Base-by-base conservation (phyloP, 2,888 invertebrate genomes). In the Heliconius erato region DNA sequence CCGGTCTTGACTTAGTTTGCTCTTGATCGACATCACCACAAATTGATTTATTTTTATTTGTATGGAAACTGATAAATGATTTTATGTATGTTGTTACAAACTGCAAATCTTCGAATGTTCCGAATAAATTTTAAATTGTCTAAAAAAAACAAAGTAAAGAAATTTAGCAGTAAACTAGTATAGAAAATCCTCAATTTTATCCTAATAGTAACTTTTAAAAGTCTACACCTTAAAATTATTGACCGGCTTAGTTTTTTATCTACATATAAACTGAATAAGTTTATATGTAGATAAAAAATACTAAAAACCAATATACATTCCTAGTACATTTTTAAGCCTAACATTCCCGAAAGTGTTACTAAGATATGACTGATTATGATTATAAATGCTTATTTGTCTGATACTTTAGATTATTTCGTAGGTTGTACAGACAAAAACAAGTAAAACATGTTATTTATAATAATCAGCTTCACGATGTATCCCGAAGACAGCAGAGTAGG, bases 361-460 rank as follows among this genome's bases (percentile, higher is more conserved):
- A 6, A 19, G 54, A 14, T 44, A 14, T 54, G 14, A 19, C 16
- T 6, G 16, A 16, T 54, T 19, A 54, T 14, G 54, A 54, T 19
- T 54, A 35, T 23, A 23, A 65, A 65, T n/a, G 26, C 26, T 3
- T 12, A n/a, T 71, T 71, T 71, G 14, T 40, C 40, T 12, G 40
- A 71, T 40, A 71, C n/a, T n/a, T 23, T n/a, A 40, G 71, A 71
- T 69, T 40, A 71, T 71, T 71, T n/a, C 23, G 40, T n/a, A 40
- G 40, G 40, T 40, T 71, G 69, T 28, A 40, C 35, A 35, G 69
- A 69, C 69, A 23, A 69, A 69, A 40, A 69, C 19, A 23, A 12
- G n/a, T 23, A 35, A 32, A 69, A 23, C n/a, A 9, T 9, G 12
- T 14, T 69, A 69, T 69, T 69, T 32, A 59, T 19, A 63, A n/a